Evolutionary conservation across 2,797 vertebrate genomes (phyloP).

Genomic region (Babyrousa celebensis): DNA sequence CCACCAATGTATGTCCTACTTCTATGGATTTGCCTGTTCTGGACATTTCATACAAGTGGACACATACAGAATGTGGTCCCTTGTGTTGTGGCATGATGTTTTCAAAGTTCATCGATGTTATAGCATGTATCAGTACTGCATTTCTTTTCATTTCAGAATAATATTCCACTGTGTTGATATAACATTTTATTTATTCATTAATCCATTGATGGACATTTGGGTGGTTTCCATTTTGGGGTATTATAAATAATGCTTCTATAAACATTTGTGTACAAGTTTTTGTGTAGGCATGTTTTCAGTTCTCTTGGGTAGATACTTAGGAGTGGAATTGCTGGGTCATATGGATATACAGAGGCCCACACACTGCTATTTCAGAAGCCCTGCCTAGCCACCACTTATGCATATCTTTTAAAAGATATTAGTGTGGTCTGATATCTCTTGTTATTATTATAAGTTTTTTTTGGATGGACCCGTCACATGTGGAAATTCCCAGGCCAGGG

Average conservation of each 20-base stretch:
- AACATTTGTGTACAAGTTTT: slow-evolving; percentile 22
- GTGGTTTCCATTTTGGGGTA: neutral
- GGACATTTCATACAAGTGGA: neutral
- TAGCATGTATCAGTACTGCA: neutral
- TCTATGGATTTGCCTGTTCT: neutral
- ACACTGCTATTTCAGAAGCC: neutral
- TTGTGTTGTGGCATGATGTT: slow-evolving; percentile 56
- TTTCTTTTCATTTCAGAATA: slow-evolving; percentile 52
- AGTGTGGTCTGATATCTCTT: neutral
- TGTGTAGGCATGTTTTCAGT: neutral
- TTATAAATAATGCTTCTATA: slow-evolving; percentile 9
- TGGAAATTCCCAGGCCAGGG: too few species aligned
- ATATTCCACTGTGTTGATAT: neutral
- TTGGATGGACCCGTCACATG: too few species aligned
- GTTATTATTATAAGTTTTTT: too few species aligned
- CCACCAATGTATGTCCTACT: neutral
- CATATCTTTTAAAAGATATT: slow-evolving; percentile 28
- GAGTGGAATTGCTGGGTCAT: slow-evolving; percentile 11
- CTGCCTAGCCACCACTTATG: neutral
- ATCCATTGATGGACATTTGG: neutral
- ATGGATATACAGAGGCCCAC: neutral
- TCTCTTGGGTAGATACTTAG: neutral
- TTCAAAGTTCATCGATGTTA: neutral
- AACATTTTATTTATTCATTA: slow-evolving; percentile 44
- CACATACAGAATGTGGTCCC: slow-evolving; percentile 1